These are phyloP conservation scores for Drosophila atroscutellata DNA, from an alignment of 2,888 invertebrate genomes.

Conservation along the genomic window DNA sequence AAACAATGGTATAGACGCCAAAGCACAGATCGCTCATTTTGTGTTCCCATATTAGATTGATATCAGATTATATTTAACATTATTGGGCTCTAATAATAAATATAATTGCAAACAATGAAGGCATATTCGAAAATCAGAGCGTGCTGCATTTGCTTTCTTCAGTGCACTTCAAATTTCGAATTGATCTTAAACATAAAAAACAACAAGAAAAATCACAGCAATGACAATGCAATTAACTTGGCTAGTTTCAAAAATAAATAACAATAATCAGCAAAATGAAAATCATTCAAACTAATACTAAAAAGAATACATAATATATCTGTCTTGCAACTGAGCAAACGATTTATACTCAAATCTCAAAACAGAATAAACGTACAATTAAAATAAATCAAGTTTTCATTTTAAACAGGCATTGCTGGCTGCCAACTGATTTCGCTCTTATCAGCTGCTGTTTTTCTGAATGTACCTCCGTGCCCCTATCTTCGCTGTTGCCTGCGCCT, in stretches of 20 bases:
- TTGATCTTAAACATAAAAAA: not conserved
- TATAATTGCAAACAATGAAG: not conserved
- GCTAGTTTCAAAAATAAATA: conserved; percentile 37
- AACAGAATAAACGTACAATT: conserved; percentile 49
- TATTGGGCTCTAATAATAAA: not conserved
- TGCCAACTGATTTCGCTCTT: conserved; percentile 20
- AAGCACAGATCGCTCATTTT: not conserved
- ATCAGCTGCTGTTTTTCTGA: conserved; percentile 32
- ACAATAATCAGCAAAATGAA: conserved; percentile 29
- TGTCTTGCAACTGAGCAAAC: conserved; percentile 23
- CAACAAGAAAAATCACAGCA: conserved; percentile 9
- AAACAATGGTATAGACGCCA: not conserved
- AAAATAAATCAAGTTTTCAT: conserved; percentile 29
- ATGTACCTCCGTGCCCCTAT: not conserved
- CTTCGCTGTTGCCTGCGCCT: conserved; percentile 6
- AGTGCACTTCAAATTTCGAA: not conserved
- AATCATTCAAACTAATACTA: conserved; percentile 22
- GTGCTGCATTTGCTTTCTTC: not conserved
- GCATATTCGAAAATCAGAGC: not conserved
- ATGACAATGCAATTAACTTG: conserved; percentile 34
- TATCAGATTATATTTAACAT: not conserved
- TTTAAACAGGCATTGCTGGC: not conserved
- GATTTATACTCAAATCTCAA: conserved; percentile 35
- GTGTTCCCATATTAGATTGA: not conserved
- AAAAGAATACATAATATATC: conserved; percentile 14